phyloP scores from a whole-genome alignment of 2,888 invertebrate genomes.

The Amblyjoppa proteus region DNA sequence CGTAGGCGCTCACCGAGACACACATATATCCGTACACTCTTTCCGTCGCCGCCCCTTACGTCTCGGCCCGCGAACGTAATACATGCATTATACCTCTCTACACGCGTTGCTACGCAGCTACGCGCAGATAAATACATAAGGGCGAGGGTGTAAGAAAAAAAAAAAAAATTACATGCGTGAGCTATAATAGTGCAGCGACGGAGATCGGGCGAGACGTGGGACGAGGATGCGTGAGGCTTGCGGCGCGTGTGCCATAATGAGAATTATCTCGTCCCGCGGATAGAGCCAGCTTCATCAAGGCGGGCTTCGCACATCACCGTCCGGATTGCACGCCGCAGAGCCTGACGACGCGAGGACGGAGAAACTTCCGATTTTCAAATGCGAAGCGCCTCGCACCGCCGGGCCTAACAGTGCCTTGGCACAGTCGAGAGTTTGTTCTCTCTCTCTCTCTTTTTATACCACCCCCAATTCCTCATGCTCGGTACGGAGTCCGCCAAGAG shows the following conservation, averaged over 20 bases:
- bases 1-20: slow-evolving; percentile 42
- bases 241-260: slow-evolving; percentile 54
- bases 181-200: background rate
- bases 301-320: background rate
- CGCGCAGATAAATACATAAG: slow-evolving; percentile 58
- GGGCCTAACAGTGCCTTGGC: slow-evolving; percentile 75
- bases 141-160: slow-evolving; percentile 56
- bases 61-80: slow-evolving; percentile 53
- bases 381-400: slow-evolving; percentile 74
- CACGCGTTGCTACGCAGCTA: slow-evolving; percentile 45
- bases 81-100: slow-evolving; percentile 57
- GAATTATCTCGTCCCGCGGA: slow-evolving; percentile 59
- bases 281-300: slow-evolving; percentile 5
- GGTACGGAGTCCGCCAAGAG: background rate
- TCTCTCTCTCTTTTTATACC: slow-evolving; percentile 68
- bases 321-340: background rate
- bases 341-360: slow-evolving; percentile 29
- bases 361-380: slow-evolving; percentile 69
- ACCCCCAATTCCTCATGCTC: slow-evolving; percentile 65
- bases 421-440: slow-evolving; percentile 77
- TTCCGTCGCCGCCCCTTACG: slow-evolving; percentile 37
- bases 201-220: slow-evolving; percentile 23
- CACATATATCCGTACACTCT: slow-evolving; percentile 26
- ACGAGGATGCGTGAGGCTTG: slow-evolving; percentile 37
- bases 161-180: background rate